Percentiles rank a stretch among this genome's conserved stretches.
phyloP scores from a whole-genome alignment of 2,113 vertebrate genomes.

The Psilopsiagon aurifrons region DNA sequence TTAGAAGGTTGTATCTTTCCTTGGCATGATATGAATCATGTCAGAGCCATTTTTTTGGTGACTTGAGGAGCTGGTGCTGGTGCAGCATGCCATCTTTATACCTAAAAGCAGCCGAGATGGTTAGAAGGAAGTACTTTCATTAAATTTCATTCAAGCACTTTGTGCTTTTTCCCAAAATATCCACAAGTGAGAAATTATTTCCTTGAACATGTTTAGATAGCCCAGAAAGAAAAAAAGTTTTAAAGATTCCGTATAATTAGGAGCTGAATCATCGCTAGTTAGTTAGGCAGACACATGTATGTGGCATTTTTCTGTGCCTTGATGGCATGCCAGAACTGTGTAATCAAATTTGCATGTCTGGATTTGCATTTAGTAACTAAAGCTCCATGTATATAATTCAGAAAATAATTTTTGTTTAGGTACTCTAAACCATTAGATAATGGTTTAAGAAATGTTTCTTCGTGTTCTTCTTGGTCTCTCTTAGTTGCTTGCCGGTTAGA shows the following conservation, averaged over 20 bases:
- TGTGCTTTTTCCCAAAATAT: not conserved
- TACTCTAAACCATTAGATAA: not conserved
- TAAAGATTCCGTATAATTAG: not conserved
- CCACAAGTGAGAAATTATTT: not conserved
- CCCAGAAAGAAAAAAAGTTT: not conserved
- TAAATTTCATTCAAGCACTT: not conserved
- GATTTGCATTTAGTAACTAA: constrained; percentile 22
- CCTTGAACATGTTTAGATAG: not conserved
- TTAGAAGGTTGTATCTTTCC: not conserved
- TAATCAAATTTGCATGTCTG: constrained; percentile 29
- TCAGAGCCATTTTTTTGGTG: not conserved
- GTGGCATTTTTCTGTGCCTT: constrained; percentile 12
- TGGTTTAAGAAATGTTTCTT: not conserved
- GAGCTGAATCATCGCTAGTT: not conserved
- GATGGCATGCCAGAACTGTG: not conserved
- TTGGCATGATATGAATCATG: not conserved
- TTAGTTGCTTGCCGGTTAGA: not conserved
- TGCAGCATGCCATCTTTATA: not conserved
- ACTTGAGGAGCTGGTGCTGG: not conserved
- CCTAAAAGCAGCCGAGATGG: not conserved
- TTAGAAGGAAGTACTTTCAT: not conserved
- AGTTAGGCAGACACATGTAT: not conserved
- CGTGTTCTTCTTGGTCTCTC: not conserved
- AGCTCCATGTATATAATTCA: not conserved
- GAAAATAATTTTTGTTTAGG: not conserved